phyloP scores from a whole-genome alignment of 2,797 vertebrate genomes.

The Enteromius afrohamiltoni region DNA sequence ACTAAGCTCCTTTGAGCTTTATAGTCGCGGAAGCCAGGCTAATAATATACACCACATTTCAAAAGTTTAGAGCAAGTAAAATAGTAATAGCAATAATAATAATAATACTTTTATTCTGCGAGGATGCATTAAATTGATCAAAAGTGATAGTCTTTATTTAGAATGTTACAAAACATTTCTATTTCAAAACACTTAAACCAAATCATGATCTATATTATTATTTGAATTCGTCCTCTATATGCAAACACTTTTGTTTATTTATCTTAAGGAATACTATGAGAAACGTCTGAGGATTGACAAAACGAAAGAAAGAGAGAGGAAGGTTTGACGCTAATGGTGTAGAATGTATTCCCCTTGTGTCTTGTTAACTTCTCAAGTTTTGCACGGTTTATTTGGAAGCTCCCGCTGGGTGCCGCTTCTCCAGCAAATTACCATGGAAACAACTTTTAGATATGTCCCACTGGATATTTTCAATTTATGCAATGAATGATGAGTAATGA shows the following conservation, averaged over 20 bases:
- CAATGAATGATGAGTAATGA: conserved; percentile 61
- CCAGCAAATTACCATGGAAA: conserved; percentile 78
- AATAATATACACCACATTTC: background rate
- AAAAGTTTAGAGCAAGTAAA: background rate
- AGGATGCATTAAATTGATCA: background rate
- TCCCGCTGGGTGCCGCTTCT: conserved; percentile 57
- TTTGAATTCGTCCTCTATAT: background rate
- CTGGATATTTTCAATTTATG: conserved; percentile 56
- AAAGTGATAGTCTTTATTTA: background rate
- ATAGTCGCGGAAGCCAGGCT: too few species aligned
- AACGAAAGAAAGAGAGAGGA: conserved; percentile 37
- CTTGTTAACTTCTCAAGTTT: conserved; percentile 67
- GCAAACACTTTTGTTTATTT: background rate
- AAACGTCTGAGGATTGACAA: conserved; percentile 57
- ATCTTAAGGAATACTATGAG: background rate
- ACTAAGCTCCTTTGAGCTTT: too few species aligned
- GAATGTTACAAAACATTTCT: background rate
- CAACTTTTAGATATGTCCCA: conserved; percentile 63
- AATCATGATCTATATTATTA: background rate
- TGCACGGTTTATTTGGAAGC: conserved; percentile 57
- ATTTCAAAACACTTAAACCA: background rate
- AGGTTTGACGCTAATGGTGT: conserved; percentile 56
- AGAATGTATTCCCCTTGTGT: conserved; percentile 61
- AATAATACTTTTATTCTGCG: background rate
- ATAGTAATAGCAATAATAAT: background rate